Evolutionary conservation across 2,797 vertebrate species (phyloP).

Genomic region (Malurus leucopterus): DNA sequence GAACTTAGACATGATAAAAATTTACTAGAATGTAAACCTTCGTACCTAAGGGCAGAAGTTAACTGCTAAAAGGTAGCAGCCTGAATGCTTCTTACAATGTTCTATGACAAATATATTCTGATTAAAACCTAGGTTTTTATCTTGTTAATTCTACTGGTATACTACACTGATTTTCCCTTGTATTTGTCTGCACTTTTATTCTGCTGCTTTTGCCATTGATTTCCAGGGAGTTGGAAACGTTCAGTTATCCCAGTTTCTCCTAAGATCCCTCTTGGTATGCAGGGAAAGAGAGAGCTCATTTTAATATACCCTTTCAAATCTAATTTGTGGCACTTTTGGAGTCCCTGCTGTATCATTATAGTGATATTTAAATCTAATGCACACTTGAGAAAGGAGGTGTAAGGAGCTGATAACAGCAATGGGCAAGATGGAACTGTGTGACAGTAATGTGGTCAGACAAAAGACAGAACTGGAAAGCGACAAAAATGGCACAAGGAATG

Average conservation of each 20-base stretch:
- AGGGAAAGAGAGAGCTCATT: background rate
- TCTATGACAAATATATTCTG: slow-evolving; percentile 5
- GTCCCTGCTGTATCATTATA: background rate
- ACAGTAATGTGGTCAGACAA: background rate
- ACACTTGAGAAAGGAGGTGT: background rate
- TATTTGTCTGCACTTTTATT: background rate
- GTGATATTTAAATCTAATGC: background rate
- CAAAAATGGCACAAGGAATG: background rate
- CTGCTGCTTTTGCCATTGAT: background rate
- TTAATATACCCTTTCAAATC: background rate
- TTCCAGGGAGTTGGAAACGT: background rate
- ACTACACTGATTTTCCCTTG: background rate
- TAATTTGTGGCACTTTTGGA: slow-evolving; percentile 9
- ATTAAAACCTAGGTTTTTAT: background rate
- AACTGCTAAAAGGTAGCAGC: slow-evolving; percentile 18
- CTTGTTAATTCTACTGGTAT: background rate
- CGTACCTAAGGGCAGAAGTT: background rate
- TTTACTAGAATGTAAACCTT: background rate
- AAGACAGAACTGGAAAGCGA: background rate
- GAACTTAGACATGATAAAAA: slow-evolving; percentile 8
- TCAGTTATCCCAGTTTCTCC: background rate
- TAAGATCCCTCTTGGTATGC: background rate
- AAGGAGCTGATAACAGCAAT: background rate
- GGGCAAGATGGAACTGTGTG: background rate
- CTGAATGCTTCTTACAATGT: background rate